Percentiles rank a stretch among this genome's conserved stretches.
These are phyloP conservation scores for Sebastes itinus DNA, from an alignment of 2,797 vertebrate genomes.

Conservation along the genomic window DNA sequence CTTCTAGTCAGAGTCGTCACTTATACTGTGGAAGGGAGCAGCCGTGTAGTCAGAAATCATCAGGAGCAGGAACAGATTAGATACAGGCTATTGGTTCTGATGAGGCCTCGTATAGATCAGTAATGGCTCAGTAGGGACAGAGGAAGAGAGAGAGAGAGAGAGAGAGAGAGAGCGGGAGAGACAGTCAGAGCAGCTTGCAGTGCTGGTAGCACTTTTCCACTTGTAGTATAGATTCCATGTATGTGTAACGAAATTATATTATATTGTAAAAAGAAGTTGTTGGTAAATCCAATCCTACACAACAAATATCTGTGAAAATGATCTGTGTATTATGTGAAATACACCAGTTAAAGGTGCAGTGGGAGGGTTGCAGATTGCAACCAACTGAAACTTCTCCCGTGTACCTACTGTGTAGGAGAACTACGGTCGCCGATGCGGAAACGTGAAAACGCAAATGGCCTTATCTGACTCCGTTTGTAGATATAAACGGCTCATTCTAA, in stretches of 20 bases:
- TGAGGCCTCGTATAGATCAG: conserved; percentile 65
- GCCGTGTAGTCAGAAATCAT: conserved; percentile 53
- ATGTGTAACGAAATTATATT: neutral
- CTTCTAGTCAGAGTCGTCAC: conserved; percentile 45
- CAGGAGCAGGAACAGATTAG: conserved; percentile 67
- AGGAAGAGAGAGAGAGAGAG: conserved; percentile 15
- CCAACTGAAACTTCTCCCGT: rapidly evolving
- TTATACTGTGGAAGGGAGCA: conserved; percentile 43
- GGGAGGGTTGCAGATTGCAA: too few relatives aligned
- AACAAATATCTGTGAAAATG: neutral
- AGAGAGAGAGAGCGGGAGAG: conserved; percentile 6
- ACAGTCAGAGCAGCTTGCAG: neutral
- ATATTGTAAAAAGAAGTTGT: neutral
- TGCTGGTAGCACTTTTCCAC: neutral
- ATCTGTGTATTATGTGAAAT: neutral
- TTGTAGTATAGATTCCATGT: neutral
- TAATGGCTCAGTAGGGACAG: conserved; percentile 57
- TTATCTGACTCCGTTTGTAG: too few relatives aligned
- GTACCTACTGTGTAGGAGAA: rapidly evolving
- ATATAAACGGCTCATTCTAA: too few relatives aligned
- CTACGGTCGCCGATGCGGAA: too few relatives aligned
- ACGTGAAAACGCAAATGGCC: too few relatives aligned
- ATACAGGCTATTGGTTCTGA: conserved; percentile 68
- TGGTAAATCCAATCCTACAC: neutral
- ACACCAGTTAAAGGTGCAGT: neutral